Evolutionary conservation across 1,140 invertebrate genomes (phyloP).

Genomic region (Conopomorpha cramerella): DNA sequence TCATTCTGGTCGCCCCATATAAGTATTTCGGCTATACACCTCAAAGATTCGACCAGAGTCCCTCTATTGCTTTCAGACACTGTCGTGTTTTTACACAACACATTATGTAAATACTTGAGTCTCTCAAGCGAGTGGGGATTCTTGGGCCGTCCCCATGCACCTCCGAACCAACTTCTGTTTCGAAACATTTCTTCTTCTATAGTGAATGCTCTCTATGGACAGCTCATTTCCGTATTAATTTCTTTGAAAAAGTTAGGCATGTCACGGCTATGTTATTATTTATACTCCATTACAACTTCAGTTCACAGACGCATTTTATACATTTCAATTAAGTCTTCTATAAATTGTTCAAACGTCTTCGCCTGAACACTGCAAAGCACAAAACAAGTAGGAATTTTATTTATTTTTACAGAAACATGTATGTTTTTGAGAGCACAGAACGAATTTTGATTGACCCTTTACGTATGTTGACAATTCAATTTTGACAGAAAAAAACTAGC

Average conservation of each 20-base stretch:
- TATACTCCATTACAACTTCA: slow-evolving; percentile 13
- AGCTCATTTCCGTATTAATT: slow-evolving; percentile 6
- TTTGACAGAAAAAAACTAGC: too few species aligned
- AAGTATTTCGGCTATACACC: slow-evolving; percentile 97
- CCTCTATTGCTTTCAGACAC: slow-evolving; percentile 94
- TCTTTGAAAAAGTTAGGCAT: too few species aligned
- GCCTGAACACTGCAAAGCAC: too few species aligned
- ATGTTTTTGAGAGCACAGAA: too few species aligned
- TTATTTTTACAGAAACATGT: too few species aligned
- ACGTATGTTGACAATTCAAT: too few species aligned
- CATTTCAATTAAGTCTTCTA: slow-evolving; percentile 5
- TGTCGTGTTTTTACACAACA: slow-evolving; percentile 94
- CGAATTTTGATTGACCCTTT: too few species aligned
- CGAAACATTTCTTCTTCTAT: slow-evolving; percentile 71
- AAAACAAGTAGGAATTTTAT: too few species aligned
- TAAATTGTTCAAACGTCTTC: neutral
- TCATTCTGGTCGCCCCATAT: slow-evolving; percentile 99
- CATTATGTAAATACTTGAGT: slow-evolving; percentile 95
- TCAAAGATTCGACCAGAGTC: slow-evolving; percentile 93
- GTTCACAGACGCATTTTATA: slow-evolving; percentile 8
- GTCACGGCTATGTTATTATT: too few species aligned
- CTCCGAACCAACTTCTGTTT: slow-evolving; percentile 86
- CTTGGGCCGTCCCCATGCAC: slow-evolving; percentile 88
- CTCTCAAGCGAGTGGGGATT: slow-evolving; percentile 96
- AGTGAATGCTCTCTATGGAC: too few species aligned